Percentiles rank a stretch among this genome's conserved stretches.
These are phyloP conservation scores for Serrognathus titanus DNA, from an alignment of 2,888 invertebrate genomes.

Conservation along the genomic window DNA sequence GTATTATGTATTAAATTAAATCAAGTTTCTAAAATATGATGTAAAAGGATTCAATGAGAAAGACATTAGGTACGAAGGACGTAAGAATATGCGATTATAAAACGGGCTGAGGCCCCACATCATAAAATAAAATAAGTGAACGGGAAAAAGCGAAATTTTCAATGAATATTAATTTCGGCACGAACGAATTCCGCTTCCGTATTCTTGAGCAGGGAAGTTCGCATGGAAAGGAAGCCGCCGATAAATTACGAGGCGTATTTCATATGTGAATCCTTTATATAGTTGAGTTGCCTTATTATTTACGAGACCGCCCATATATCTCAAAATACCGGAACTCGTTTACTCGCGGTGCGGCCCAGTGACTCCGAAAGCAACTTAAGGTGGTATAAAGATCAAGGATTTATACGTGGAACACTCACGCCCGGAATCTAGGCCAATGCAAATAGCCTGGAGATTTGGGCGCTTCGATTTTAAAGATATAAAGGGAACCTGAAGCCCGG, in stretches of 20 bases:
- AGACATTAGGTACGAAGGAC: too few species aligned
- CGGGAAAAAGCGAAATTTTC: conserved; percentile 9
- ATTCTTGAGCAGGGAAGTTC: conserved; percentile 8
- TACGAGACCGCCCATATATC: conserved; percentile 33
- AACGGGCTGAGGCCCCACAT: background rate
- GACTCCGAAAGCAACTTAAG: conserved; percentile 34
- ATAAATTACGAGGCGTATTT: conserved; percentile 19
- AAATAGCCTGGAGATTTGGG: conserved; percentile 30
- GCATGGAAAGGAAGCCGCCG: background rate
- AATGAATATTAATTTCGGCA: conserved; percentile 17
- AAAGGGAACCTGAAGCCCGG: conserved; percentile 20
- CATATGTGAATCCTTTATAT: conserved; percentile 20
- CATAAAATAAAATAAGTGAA: background rate
- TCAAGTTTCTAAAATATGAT: too few species aligned
- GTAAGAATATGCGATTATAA: too few species aligned
- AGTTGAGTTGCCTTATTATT: conserved; percentile 15
- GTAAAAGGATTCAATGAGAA: too few species aligned
- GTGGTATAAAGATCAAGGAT: conserved; percentile 31
- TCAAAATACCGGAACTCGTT: conserved; percentile 37
- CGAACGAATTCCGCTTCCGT: conserved; percentile 10
- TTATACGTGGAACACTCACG: conserved; percentile 33
- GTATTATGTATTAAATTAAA: too few species aligned
- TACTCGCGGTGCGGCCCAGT: conserved; percentile 36
- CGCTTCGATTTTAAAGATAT: conserved; percentile 32
- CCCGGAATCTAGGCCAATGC: conserved; percentile 37